These are phyloP conservation scores for Saimiri boliviensis DNA, from an alignment of 2,113 vertebrate species.

Conservation along the genomic window DNA sequence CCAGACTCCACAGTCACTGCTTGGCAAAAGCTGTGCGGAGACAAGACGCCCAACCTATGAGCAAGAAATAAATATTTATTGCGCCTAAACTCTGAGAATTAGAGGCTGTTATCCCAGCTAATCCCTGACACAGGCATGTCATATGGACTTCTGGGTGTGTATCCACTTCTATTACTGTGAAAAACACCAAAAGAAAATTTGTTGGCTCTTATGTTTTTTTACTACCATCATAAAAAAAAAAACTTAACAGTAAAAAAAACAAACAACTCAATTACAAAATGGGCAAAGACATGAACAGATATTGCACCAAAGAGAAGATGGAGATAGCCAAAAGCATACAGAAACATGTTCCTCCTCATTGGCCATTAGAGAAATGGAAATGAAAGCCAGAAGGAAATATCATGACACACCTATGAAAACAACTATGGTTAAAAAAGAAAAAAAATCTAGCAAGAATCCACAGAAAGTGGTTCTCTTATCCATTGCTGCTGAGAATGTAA, in stretches of 20 bases:
- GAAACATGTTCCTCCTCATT: neutral
- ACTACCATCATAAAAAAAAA: neutral
- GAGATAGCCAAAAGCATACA: neutral
- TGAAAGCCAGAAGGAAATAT: neutral
- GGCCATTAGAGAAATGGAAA: neutral
- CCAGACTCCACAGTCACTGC: neutral
- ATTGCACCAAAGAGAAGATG: neutral
- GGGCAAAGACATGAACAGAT: neutral
- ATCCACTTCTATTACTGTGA: neutral
- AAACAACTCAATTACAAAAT: neutral
- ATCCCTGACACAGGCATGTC: neutral
- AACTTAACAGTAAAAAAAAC: neutral
- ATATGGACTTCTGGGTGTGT: neutral
- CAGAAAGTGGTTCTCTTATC: neutral
- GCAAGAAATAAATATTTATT: conserved; percentile 12
- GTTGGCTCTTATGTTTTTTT: neutral
- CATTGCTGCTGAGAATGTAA: neutral
- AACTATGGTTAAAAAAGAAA: neutral
- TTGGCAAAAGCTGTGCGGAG: neutral
- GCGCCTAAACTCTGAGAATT: neutral
- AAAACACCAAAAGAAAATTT: neutral
- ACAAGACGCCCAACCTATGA: neutral
- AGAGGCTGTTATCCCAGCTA: neutral
- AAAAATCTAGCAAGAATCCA: neutral
- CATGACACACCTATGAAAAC: neutral